phyloP scores from a whole-genome alignment of 2,797 vertebrate genomes.

The Labroides dimidiatus region DNA sequence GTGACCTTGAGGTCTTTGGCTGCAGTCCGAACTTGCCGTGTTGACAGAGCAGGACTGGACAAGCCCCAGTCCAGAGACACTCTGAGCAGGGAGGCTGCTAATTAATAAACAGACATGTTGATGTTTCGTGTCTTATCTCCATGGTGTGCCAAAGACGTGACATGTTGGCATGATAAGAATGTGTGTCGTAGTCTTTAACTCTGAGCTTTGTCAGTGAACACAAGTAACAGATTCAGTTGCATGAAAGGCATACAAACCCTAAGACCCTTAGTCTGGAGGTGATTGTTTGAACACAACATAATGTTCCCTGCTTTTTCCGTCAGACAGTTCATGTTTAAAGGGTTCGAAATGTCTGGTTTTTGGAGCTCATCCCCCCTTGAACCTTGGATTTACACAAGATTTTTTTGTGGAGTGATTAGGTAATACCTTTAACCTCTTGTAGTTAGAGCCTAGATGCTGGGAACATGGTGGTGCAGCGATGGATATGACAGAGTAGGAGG shows the following conservation, averaged over 20 bases:
- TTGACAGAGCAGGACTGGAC: conserved; percentile 45
- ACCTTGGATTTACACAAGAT: no score
- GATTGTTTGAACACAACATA: no score
- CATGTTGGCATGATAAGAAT: not conserved
- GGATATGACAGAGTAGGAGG: no score
- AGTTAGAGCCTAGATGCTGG: no score
- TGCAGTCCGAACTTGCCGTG: conserved; percentile 21
- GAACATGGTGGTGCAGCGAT: no score
- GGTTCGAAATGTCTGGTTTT: no score
- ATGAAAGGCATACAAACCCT: not conserved
- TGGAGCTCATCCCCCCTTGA: no score
- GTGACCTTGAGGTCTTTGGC: conserved; percentile 69
- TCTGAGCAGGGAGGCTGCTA: conserved; percentile 20
- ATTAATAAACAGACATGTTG: conserved; percentile 52
- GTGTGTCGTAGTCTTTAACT: not conserved
- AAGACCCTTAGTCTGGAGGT: not conserved
- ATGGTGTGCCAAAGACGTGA: not conserved
- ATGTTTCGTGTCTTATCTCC: not conserved
- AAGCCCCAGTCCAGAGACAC: conserved; percentile 28
- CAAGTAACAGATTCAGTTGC: not conserved
- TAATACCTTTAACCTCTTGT: no score
- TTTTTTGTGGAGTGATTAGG: no score
- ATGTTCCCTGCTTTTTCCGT: no score
- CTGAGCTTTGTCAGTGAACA: not conserved
- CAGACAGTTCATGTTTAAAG: no score